Conservation (phyloP, 2,888 invertebrate species). For the Caenorhabditis becei region DNA sequence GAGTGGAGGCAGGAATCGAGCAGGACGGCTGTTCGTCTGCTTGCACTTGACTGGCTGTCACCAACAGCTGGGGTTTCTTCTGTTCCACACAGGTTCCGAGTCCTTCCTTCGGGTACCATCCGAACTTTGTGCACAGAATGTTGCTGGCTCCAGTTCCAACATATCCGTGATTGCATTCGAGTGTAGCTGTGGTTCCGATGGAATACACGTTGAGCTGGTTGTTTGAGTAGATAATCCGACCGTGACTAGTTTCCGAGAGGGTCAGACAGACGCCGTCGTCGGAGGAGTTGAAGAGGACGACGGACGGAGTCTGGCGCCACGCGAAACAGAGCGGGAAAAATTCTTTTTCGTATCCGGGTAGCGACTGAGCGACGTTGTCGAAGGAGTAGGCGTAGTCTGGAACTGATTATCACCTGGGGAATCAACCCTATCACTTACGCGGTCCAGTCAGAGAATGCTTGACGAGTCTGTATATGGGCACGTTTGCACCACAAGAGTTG, state of each 20-base stretch:
- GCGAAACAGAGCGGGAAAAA: slow-evolving; percentile 65
- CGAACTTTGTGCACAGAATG: slow-evolving; percentile 64
- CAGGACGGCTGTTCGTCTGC: slow-evolving; percentile 10
- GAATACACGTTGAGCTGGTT: slow-evolving; percentile 48
- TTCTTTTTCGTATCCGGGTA: slow-evolving; percentile 62
- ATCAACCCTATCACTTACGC: slow-evolving; percentile 30
- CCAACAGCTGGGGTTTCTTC: slow-evolving; percentile 14
- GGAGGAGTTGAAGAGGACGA: slow-evolving; percentile 55
- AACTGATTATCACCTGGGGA: neutral
- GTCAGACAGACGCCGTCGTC: slow-evolving; percentile 46
- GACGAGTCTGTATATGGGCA: slow-evolving; percentile 67
- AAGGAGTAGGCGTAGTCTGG: slow-evolving; percentile 65
- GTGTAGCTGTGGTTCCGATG: slow-evolving; percentile 69
- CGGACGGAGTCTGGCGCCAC: slow-evolving; percentile 63
- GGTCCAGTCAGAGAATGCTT: slow-evolving; percentile 57
- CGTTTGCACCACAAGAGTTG: slow-evolving; percentile 66
- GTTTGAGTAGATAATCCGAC: slow-evolving; percentile 60
- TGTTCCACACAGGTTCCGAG: slow-evolving; percentile 47
- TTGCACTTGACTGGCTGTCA: slow-evolving; percentile 20
- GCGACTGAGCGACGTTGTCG: slow-evolving; percentile 47
- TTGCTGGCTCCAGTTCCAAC: slow-evolving; percentile 48
- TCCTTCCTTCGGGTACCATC: slow-evolving; percentile 66
- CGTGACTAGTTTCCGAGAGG: slow-evolving; percentile 32
- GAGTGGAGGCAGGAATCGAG: slow-evolving; percentile 24
- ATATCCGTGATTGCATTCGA: slow-evolving; percentile 67